A percentile compares a stretch with the other conserved stretches of the same genome.
These are phyloP conservation scores for Thysanoteuthis rhombus DNA, from an alignment of 2,888 invertebrate species.

Conservation along the genomic window DNA sequence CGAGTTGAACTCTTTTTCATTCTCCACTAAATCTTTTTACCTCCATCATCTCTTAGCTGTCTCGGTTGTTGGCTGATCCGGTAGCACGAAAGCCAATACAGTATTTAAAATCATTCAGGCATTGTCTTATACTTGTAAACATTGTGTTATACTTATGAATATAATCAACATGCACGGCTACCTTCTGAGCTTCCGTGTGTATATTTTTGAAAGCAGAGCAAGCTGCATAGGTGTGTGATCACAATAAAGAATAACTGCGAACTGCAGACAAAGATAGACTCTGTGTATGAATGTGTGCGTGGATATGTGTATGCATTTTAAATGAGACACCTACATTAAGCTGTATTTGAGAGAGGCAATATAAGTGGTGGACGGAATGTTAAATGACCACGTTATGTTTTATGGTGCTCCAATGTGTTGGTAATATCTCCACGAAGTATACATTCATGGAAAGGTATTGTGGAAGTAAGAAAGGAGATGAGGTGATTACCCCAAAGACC, in stretches of 20 bases:
- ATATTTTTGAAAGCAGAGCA: no score
- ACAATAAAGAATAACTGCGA: neutral
- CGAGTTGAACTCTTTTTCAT: neutral
- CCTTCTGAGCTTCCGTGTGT: neutral
- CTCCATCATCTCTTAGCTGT: neutral
- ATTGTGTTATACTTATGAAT: neutral
- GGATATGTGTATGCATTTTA: neutral
- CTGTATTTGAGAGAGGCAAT: no score
- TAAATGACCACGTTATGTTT: no score
- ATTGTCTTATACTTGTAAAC: neutral
- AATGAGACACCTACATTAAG: neutral
- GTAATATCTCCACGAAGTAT: no score
- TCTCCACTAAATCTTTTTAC: neutral
- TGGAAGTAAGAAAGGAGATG: no score
- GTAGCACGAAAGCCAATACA: neutral
- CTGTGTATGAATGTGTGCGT: no score
- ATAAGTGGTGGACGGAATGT: no score
- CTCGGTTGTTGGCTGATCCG: neutral
- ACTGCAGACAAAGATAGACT: no score
- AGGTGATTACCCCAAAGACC: no score
- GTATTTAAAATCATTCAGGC: neutral
- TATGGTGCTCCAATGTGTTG: no score
- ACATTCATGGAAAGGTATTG: no score
- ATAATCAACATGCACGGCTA: neutral
- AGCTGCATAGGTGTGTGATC: neutral